These are phyloP conservation scores for Morone chrysops DNA, from an alignment of 2,113 vertebrate genomes.

Conservation along the genomic window DNA sequence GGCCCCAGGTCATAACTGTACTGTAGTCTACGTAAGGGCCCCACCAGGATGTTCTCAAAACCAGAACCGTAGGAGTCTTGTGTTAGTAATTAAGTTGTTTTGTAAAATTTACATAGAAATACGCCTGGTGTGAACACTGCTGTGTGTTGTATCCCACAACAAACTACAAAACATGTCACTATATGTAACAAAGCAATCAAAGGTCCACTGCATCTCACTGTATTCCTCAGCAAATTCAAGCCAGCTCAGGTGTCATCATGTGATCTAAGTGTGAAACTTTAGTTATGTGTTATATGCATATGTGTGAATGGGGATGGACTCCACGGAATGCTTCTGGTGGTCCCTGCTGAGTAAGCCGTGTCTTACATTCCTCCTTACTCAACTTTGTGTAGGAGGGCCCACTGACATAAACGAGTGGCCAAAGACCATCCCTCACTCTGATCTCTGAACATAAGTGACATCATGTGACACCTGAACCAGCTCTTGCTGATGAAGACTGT, in stretches of 20 bases:
- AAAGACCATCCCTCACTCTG: no score
- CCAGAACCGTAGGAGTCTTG: not conserved
- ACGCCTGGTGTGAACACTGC: not conserved
- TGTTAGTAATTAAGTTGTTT: not conserved
- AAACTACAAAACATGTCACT: not conserved
- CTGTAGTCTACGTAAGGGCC: conserved; percentile 12
- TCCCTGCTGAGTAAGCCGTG: not conserved
- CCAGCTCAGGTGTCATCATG: not conserved
- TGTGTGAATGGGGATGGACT: not conserved
- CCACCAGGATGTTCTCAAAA: not conserved
- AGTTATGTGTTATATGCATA: not conserved
- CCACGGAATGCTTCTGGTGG: not conserved
- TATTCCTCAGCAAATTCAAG: not conserved
- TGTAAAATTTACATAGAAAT: not conserved
- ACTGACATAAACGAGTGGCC: no score
- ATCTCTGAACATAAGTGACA: not conserved
- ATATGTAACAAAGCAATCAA: not conserved
- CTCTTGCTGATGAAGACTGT: not conserved
- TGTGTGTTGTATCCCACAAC: not conserved
- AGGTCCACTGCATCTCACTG: no score
- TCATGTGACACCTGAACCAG: not conserved
- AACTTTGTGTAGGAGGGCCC: no score
- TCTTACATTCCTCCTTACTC: not conserved
- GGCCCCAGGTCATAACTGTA: conserved; percentile 1
- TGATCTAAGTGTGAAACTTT: not conserved